These are phyloP conservation scores for Ibidorhyncha struthersii DNA, from an alignment of 2,113 vertebrate genomes.

Conservation along the genomic window DNA sequence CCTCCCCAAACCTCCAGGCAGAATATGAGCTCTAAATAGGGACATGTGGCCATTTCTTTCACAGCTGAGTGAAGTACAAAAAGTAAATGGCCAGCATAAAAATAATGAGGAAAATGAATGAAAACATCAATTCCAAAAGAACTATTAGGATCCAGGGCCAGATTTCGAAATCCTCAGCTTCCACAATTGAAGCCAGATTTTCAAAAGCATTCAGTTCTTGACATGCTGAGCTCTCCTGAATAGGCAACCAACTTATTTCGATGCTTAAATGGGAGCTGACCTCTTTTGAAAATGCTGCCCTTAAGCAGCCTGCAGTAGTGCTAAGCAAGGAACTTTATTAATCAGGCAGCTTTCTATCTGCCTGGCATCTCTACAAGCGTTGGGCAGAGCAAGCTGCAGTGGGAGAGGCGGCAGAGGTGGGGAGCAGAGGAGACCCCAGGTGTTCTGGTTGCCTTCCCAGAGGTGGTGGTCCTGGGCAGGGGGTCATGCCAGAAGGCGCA, in stretches of 20 bases:
- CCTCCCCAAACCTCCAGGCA: constrained; percentile 45
- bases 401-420: not conserved
- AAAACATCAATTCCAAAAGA: constrained; percentile 61
- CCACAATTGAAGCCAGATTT: constrained; percentile 64
- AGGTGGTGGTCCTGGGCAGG: fast-evolving
- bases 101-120: constrained; percentile 63
- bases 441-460: not conserved
- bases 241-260: constrained; percentile 61
- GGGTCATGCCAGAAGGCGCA: fast-evolving
- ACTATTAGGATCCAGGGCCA: constrained; percentile 40
- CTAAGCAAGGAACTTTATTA: constrained; percentile 48
- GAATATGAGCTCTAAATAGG: constrained; percentile 9
- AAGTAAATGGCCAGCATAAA: constrained; percentile 60
- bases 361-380: not conserved
- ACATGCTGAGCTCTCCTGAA: constrained; percentile 61
- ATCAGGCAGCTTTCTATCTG: constrained; percentile 22
- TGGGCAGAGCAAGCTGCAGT: not conserved
- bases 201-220: constrained; percentile 63
- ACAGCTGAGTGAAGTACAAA: constrained; percentile 59
- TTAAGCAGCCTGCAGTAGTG: constrained; percentile 43
- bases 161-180: constrained; percentile 68
- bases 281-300: constrained; percentile 59
- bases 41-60: constrained; percentile 62
- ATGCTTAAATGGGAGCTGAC: constrained; percentile 62
- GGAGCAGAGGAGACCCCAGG: not conserved